Conservation (phyloP, 2,888 invertebrate species). For the Trilocha varians region DNA sequence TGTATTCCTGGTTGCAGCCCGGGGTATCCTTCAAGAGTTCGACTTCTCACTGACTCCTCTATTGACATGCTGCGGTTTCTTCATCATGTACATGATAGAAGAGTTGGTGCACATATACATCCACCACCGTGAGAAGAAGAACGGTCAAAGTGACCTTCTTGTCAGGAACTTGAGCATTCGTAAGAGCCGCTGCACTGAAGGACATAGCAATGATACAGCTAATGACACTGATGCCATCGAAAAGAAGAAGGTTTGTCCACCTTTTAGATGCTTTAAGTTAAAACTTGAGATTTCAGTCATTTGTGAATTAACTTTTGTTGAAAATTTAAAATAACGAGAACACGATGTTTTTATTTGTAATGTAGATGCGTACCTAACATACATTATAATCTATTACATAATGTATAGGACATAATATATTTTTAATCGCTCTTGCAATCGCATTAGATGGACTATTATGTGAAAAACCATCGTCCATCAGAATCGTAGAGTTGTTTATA, state of each 20-base stretch:
- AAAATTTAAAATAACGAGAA: too few species aligned
- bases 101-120: slow-evolving; percentile 83
- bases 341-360: too few species aligned
- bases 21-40: slow-evolving; percentile 57
- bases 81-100: slow-evolving; percentile 85
- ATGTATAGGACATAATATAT: too few species aligned
- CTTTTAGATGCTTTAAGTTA: too few species aligned
- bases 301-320: too few species aligned
- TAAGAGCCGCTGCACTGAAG: slow-evolving; percentile 33
- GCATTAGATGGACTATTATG: too few species aligned
- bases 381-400: too few species aligned
- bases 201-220: slow-evolving; percentile 26
- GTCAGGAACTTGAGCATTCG: slow-evolving; percentile 61
- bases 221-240: slow-evolving; percentile 25
- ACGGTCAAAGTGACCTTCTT: slow-evolving; percentile 36
- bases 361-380: too few species aligned
- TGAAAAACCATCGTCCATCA: too few species aligned
- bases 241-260: not conserved
- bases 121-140: slow-evolving; percentile 59
- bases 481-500: too few species aligned
- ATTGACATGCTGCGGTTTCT: slow-evolving; percentile 83
- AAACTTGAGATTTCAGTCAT: too few species aligned
- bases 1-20: slow-evolving; percentile 27
- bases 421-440: too few species aligned
- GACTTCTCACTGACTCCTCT: slow-evolving; percentile 79